Evolutionary conservation across 2,888 invertebrate species (phyloP), one percentile per base, ranked within the genome.

Genomic region (Antitype chi): DNA sequence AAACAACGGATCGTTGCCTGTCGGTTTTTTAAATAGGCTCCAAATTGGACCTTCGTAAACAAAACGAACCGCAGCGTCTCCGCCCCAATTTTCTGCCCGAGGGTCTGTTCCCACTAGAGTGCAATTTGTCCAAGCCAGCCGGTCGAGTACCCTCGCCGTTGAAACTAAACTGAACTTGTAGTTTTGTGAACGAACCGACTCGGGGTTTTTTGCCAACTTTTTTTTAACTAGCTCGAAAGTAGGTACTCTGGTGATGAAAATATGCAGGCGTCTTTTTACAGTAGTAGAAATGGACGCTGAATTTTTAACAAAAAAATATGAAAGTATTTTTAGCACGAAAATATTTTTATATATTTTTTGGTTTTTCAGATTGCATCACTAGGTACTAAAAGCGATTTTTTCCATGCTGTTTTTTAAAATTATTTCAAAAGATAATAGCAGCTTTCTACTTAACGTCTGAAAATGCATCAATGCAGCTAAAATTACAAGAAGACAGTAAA

Each of bases 81-180:
- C 81, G 64, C 7, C 15, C 74, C 64, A 74, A 84, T 70, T 81
- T 84, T 70, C 49, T 38, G n/a, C 13, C 89, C 89, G 91, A 91
- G 77, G 82, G 85, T 91, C 80, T 71, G 66, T 86, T 85, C 76
- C 88, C 93, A 91, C 94, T 94, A 81, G 94, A 92, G 95, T 93
- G 92, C 94, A 95, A 94, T 95, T 94, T 93, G 94, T 94, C 94
- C 93, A 87, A 91, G 92, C 92, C 85, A 91, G 91, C 92, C 89
- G 88, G 90, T 86, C 86, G 87, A 94, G 94, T 87, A 89, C 92
- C 87, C 95, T 94, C 90, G 81, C 82, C 89, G 91, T 90, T 89
- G 91, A 92, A 92, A 93, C 93, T 93, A 93, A 94, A 93, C 94
- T 93, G 89, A 93, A 93, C 93, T 93, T 88, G 91, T 92, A 94